Evolutionary conservation across 2,888 invertebrate species (phyloP), one percentile per base, ranked within the genome.

Genomic region (Petrophora chlorosata): DNA sequence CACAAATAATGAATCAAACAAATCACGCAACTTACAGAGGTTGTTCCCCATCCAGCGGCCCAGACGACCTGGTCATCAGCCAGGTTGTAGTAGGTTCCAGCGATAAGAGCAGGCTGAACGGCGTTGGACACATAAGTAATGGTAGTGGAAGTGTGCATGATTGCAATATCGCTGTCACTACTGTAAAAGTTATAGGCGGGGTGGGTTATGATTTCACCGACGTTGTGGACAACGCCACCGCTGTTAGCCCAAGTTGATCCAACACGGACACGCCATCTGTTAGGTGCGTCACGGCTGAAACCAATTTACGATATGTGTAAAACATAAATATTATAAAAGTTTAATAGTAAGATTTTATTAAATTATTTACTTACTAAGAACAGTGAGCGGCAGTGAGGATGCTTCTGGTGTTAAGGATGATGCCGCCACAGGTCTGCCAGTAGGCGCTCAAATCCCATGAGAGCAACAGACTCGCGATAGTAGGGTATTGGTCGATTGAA

Each of bases 1-100:
- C n/a, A n/a, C n/a, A n/a, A n/a, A n/a, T n/a, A n/a, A n/a, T n/a
- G n/a, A n/a, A n/a, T n/a, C n/a, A n/a, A n/a, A n/a, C n/a, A n/a
- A n/a, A n/a, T n/a, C n/a, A n/a, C n/a, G n/a, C n/a, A n/a, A 47
- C 72, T 73, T 48, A 82, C 80, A 32, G 61, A 53, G 19, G 65
- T 76, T 0, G 58, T 54, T 23, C 82, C 84, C 82, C 81, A 84
- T 56, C 82, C 82, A 19, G 70, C 60, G 15, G 79, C 76, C 73
- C 72, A 79, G 0, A 82, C 73, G 2, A 60, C 54, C 34, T 71
- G 63, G 44, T 76, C 70, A 43, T 79, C 79, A 5, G 45, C 49
- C 0, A 79, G 52, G 8, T 64, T 58, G 53, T 81, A 82, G 43
- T 67, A 74, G 9, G 66, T 1, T 0, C 78, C 72, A 15, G 82